Base-by-base conservation (phyloP, 2,797 vertebrate species). In the Mallotus villosus region DNA sequence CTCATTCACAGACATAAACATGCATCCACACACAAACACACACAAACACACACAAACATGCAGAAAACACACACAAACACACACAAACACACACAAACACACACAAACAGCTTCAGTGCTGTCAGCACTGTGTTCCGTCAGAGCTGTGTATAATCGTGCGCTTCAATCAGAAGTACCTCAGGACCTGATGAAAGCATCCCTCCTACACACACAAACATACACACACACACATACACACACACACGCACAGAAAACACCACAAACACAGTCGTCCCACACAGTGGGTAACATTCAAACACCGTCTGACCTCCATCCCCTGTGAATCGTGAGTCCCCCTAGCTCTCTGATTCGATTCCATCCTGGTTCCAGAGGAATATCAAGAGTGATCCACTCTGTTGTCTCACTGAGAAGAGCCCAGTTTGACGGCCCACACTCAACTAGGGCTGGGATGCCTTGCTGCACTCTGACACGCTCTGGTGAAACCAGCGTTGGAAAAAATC, bases 1-100 rank as follows among this genome's bases (percentile, higher is more conserved):
- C 53, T 63, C 68, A 71, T 58, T 68, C 19, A 34, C 5, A 67
- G 25, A 19, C 61, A 70, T 25, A 59, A 64, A 62, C 12, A 53
- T 68, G 76, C 70, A 62, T 8, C 53, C 70, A 78, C 71, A 74
- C 57, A 37, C 68, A 16, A 9, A 16, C 32, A 22, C 60, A 62
- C 5, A 61, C 59, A 61, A 2, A 61, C 60, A 62, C 3, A 62
- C 60, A 62, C 25, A 62, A 24, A 62, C 60, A n/a, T n/a, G n/a
- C n/a, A n/a, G n/a, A n/a, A 16, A 9, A 16, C 32, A 22, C 60
- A 62, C 5, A 61, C 59, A 61, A 2, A 61, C 60, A 62, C 25
- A 62, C 60, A 62, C 60, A 62, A 9, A 62, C 60, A 63, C 60
- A 63, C 60, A 63, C 60, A n/a, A n/a, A 29, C 60, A 62, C 27